phyloP scores from a whole-genome alignment of 2,113 vertebrate genomes.

The Rhegmatorhina hoffmannsi region DNA sequence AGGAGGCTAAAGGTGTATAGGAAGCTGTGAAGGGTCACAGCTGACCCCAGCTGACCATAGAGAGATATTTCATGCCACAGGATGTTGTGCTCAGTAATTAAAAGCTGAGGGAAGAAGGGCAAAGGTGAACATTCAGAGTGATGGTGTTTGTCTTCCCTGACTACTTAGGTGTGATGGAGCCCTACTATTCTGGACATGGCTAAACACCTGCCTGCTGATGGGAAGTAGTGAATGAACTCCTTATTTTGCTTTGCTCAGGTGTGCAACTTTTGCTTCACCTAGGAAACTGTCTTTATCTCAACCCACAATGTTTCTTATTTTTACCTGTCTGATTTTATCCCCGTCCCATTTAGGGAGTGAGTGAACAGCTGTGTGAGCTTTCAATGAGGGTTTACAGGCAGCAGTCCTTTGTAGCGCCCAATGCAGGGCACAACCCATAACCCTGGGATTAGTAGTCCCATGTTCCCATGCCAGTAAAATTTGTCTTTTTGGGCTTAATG shows the following conservation, averaged over 20 bases:
- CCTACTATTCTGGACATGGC: not conserved
- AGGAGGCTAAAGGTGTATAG: not conserved
- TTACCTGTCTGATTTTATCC: not conserved
- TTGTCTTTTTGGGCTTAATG: not conserved
- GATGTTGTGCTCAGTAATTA: not conserved
- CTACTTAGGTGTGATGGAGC: not conserved
- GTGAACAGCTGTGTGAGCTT: not conserved
- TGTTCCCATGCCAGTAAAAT: not conserved
- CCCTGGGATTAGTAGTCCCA: not conserved
- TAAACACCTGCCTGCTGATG: not conserved
- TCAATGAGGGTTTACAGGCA: not conserved
- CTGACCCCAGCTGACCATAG: not conserved
- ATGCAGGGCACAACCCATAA: accelerated
- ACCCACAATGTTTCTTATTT: not conserved
- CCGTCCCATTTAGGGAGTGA: accelerated
- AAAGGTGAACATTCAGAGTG: accelerated
- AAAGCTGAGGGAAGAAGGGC: not conserved
- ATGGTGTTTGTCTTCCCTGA: not conserved
- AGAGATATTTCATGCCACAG: not conserved
- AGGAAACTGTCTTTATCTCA: not conserved
- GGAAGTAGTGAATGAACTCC: not conserved
- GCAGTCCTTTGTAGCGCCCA: not conserved
- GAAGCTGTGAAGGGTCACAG: not conserved
- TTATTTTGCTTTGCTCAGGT: not conserved
- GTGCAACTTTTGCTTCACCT: not conserved